Evolutionary conservation across 2,888 invertebrate species (phyloP).

Genomic region (Shargacucullia verbasci): DNA sequence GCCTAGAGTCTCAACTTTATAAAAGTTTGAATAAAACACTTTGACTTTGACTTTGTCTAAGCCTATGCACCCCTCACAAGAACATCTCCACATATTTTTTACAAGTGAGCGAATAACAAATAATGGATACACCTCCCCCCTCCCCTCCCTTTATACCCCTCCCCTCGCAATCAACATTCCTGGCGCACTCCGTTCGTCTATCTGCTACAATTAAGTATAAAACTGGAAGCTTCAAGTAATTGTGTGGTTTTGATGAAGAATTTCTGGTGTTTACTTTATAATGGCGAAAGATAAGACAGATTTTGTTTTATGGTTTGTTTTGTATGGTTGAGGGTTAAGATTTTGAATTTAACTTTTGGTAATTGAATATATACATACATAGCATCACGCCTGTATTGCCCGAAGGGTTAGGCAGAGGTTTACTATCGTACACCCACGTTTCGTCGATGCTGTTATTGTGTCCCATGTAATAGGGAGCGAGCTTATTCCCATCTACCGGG

Average conservation of each 20-base stretch:
- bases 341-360: background rate
- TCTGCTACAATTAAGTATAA: constrained; percentile 42
- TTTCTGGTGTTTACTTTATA: constrained; percentile 24
- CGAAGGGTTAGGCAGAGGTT: too few species aligned
- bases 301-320: constrained; percentile 12
- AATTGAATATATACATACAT: too few species aligned
- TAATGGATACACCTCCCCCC: too few species aligned
- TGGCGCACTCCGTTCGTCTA: constrained; percentile 23
- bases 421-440: too few species aligned
- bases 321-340: background rate
- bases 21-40: too few species aligned
- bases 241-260: constrained; percentile 28
- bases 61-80: too few species aligned
- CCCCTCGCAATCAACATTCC: constrained; percentile 52
- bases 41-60: too few species aligned
- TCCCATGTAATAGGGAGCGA: too few species aligned
- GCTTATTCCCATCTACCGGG: too few species aligned
- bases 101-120: constrained; percentile 35
- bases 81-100: constrained; percentile 36
- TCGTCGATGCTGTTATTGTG: too few species aligned
- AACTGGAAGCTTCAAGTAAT: constrained; percentile 35
- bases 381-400: too few species aligned
- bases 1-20: too few species aligned
- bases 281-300: constrained; percentile 17
- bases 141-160: constrained; percentile 3